Percentiles rank a stretch among this genome's conserved stretches.
Evolutionary conservation across 2,888 invertebrate genomes (phyloP).

Genomic region (Philhelius pedissequus): DNA sequence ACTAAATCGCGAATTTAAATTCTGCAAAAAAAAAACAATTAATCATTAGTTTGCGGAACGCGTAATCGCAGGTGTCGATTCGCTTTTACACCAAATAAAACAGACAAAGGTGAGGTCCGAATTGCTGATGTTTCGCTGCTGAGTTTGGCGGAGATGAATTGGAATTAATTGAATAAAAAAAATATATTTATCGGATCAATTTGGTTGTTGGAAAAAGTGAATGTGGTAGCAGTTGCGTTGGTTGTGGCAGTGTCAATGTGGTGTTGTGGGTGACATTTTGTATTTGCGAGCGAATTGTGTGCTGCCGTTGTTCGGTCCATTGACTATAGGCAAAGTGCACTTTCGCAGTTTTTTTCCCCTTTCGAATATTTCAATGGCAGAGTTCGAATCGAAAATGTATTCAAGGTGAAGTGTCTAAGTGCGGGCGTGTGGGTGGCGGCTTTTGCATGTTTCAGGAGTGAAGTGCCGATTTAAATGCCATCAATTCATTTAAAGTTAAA

Average conservation of each 20-base stretch:
- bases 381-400: background rate
- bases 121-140: background rate
- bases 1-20: background rate
- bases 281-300: background rate
- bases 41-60: background rate
- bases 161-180: slow-evolving; percentile 1
- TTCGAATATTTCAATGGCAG: background rate
- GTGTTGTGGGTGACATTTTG: background rate
- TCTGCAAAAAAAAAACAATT: background rate
- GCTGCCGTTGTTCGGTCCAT: slow-evolving; percentile 1
- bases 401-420: background rate
- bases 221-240: background rate
- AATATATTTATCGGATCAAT: background rate
- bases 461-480: background rate
- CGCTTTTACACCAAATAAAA: background rate
- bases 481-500: background rate
- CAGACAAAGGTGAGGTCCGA: background rate
- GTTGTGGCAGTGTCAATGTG: background rate
- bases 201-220: background rate
- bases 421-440: background rate
- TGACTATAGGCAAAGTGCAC: slow-evolving; percentile 1
- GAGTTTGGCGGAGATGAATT: background rate
- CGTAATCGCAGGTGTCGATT: background rate
- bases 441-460: background rate
- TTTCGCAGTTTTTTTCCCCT: background rate